phyloP scores from a whole-genome alignment of 64 coral and sea anemone species.

The Pocillopora verrucosa region DNA sequence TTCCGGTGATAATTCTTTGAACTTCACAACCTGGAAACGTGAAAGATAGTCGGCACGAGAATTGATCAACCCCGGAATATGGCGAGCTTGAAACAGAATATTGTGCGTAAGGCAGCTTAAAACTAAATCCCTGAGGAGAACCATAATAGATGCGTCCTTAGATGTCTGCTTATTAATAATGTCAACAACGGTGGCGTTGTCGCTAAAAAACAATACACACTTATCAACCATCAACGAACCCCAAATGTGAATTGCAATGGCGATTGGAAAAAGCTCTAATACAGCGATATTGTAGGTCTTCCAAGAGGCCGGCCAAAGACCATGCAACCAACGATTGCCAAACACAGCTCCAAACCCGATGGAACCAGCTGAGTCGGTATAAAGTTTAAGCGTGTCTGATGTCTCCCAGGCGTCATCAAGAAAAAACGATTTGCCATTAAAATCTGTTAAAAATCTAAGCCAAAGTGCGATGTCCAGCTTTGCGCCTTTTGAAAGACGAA shows the following conservation, averaged over 20 bases:
- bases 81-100: neutral
- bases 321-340: slow-evolving; percentile 29
- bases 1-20: neutral
- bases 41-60: neutral
- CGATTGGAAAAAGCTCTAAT: slow-evolving; percentile 7
- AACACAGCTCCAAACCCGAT: slow-evolving; percentile 22
- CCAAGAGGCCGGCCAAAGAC: neutral
- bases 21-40: neutral
- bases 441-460: slow-evolving; percentile 19
- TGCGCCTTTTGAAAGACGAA: slow-evolving; percentile 10
- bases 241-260: neutral
- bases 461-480: slow-evolving; percentile 31
- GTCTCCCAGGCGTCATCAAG: slow-evolving; percentile 17
- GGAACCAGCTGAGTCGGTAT: neutral
- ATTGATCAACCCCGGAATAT: neutral
- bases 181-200: neutral
- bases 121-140: slow-evolving; percentile 6
- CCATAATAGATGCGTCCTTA: neutral
- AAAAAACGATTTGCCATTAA: neutral
- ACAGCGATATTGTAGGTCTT: slow-evolving; percentile 14
- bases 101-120: neutral
- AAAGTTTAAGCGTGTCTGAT: neutral
- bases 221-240: neutral
- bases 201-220: neutral
- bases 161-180: slow-evolving; percentile 19